Base-by-base conservation (phyloP, 2,888 invertebrate species). In the Heliconius hortense region DNA sequence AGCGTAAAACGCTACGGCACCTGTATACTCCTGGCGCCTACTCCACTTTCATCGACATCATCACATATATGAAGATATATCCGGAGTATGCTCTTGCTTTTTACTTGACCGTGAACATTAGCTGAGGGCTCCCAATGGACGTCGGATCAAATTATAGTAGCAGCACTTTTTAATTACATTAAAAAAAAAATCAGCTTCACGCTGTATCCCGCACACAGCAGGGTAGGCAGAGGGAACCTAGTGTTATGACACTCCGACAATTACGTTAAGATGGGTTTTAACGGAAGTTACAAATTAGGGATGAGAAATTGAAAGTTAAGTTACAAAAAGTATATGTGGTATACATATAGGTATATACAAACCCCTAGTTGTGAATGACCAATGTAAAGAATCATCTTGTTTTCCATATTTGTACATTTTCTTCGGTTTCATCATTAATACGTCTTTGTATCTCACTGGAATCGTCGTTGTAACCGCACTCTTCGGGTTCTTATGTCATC, bases 401-500 rank as follows among this genome's bases (percentile, higher is more conserved):
- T 21, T 21, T 10, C 63, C 43, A 63, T 63, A 63, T 63, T 64
- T 35, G 35, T 24, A 35, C 3, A 39, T n/a, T 64, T 39, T n/a
- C 24, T n/a, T 24, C 10, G 64, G 35, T 39, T 35, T 64, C 39
- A 35, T 35, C n/a, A 64, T 64, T 35, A 64, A 35, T 64, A 35
- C 64, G 64, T 35, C 1, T 64, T 64, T n/a, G 64, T 24, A n/a
- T 35, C n/a, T 64, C 1, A 64, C 64, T 64, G 35, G 64, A 64
- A 64, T 10, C 21, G 63, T 39, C 35, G 10, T 35, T 31, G 35
- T 64, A 39, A 64, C 64, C 64, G 64, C 64, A 64, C 10, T 39
- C 35, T 39, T 13, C n/a, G n/a, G 13, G 35, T n/a, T 64, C 64
- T 64, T 64, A 64, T 64, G 64, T 64, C 64, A 64, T 64, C 64